These are phyloP conservation scores for Mesembrinibis cayennensis DNA, from an alignment of 2,113 vertebrate species.

Conservation along the genomic window DNA sequence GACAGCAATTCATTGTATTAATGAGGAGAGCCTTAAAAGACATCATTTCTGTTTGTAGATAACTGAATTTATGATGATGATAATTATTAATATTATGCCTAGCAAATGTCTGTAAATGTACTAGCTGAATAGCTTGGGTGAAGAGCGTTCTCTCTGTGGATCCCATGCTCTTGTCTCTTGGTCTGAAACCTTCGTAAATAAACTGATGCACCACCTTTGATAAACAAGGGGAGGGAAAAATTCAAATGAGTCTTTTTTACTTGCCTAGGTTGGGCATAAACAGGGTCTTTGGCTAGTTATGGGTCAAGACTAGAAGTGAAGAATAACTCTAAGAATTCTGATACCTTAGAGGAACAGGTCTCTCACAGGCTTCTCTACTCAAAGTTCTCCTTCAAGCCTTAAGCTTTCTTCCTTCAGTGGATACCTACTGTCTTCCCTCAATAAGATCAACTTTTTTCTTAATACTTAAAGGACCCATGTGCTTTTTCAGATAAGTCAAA, in stretches of 20 bases:
- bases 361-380: background rate
- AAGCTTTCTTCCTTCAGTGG: background rate
- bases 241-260: background rate
- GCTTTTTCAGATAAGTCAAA: background rate
- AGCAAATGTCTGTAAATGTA: background rate
- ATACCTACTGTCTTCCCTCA: background rate
- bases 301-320: background rate
- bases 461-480: background rate
- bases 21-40: background rate
- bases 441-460: background rate
- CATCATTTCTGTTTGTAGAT: background rate
- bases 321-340: background rate
- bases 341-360: background rate
- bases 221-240: background rate
- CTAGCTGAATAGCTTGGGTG: background rate
- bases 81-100: background rate
- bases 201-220: background rate
- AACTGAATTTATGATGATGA: background rate
- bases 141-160: background rate
- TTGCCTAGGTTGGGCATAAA: background rate
- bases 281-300: background rate
- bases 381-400: background rate
- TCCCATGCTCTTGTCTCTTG: rapidly evolving
- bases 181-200: background rate
- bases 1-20: background rate